These are phyloP conservation scores for Noctua comes DNA, from an alignment of 2,888 invertebrate genomes.

Conservation along the genomic window DNA sequence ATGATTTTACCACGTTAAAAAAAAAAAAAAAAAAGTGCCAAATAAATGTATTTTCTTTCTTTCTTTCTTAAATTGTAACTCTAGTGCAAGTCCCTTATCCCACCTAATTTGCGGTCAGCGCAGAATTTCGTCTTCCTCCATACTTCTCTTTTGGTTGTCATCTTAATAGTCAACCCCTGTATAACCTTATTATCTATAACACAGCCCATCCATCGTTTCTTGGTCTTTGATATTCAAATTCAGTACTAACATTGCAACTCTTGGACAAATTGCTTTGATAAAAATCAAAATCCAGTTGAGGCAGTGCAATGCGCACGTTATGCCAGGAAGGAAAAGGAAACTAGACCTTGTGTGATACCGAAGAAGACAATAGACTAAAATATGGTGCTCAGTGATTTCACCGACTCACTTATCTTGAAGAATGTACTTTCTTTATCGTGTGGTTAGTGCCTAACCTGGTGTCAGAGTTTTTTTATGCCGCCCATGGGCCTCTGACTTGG, in stretches of 20 bases:
- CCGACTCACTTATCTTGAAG: background rate
- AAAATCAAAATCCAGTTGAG: background rate
- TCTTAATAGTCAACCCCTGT: background rate
- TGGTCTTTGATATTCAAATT: background rate
- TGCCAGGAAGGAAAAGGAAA: background rate
- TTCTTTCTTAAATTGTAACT: too few species aligned
- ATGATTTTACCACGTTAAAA: too few species aligned
- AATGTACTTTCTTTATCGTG: too few species aligned
- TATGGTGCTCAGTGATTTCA: background rate
- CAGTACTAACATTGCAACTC: background rate
- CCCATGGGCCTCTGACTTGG: too few species aligned
- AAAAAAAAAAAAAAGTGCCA: too few species aligned
- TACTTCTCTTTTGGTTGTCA: background rate
- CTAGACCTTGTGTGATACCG: background rate
- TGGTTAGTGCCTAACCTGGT: too few species aligned
- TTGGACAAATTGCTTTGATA: background rate
- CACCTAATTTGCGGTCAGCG: background rate
- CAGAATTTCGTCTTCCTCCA: background rate
- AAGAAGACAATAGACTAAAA: background rate
- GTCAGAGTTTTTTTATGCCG: too few species aligned
- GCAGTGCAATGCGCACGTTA: background rate
- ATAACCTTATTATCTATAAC: background rate
- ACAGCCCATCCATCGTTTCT: background rate
- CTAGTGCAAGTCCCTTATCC: too few species aligned
- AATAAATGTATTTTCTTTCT: too few species aligned